phyloP scores from a whole-genome alignment of 2,888 invertebrate species.

The Drosophila suboccidentalis region DNA sequence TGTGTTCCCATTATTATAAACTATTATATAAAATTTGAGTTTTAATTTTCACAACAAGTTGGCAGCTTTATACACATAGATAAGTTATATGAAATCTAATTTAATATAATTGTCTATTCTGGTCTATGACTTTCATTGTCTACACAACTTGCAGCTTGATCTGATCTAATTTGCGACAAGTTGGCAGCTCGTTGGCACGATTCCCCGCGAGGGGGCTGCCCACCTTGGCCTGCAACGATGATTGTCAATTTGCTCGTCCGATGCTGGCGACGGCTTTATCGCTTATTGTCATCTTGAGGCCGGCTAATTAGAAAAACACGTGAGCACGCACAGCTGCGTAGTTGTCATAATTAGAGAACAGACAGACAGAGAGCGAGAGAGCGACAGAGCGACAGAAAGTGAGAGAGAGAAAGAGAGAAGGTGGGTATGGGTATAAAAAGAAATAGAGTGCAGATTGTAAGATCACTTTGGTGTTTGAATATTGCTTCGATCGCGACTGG shows the following conservation, averaged over 20 bases:
- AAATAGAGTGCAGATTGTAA: slow-evolving; percentile 9
- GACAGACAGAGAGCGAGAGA: slow-evolving; percentile 19
- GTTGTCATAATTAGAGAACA: slow-evolving; percentile 77
- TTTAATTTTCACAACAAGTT: too few relatives aligned
- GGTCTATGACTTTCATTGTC: neutral
- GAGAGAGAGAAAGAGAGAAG: slow-evolving; percentile 16
- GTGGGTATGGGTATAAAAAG: slow-evolving; percentile 9
- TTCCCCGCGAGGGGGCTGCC: neutral
- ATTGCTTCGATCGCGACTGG: slow-evolving; percentile 59
- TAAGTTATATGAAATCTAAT: too few relatives aligned
- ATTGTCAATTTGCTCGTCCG: slow-evolving; percentile 79
- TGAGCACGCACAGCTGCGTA: slow-evolving; percentile 78
- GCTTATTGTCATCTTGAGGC: slow-evolving; percentile 70
- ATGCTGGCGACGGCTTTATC: slow-evolving; percentile 73
- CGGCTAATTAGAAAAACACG: slow-evolving; percentile 79
- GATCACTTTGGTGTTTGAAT: slow-evolving; percentile 54
- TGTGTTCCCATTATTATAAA: too few relatives aligned
- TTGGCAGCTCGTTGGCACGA: slow-evolving; percentile 26
- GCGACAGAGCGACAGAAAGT: neutral
- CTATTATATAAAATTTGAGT: too few relatives aligned
- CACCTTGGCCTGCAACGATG: slow-evolving; percentile 47
- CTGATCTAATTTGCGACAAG: slow-evolving; percentile 10
- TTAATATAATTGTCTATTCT: too few relatives aligned
- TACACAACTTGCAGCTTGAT: neutral
- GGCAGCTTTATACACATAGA: too few relatives aligned